These are phyloP conservation scores for Coptodon bakossiorum DNA, from an alignment of 2,113 vertebrate species.

Conservation along the genomic window DNA sequence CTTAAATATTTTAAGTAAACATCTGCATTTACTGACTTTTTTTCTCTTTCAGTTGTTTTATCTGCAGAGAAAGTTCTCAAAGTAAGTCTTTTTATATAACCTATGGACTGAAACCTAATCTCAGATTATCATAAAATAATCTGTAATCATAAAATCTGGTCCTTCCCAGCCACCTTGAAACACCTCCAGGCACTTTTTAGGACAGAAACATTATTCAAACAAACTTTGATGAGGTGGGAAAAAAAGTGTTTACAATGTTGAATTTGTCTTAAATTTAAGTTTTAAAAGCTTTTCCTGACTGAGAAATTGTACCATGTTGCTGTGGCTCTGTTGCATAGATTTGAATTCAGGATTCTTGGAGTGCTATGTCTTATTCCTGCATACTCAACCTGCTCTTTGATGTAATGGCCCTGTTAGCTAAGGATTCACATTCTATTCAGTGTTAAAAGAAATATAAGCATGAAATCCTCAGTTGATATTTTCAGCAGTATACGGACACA, in stretches of 20 bases:
- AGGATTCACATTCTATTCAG: background rate
- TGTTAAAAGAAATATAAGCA: background rate
- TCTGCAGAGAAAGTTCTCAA: slow-evolving; percentile 87
- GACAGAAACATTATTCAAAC: background rate
- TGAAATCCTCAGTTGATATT: background rate
- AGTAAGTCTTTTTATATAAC: slow-evolving; percentile 64
- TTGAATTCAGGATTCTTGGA: background rate
- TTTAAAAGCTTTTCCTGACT: background rate
- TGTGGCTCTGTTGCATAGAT: background rate
- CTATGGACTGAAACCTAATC: background rate
- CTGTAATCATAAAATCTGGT: background rate
- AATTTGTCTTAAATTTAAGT: background rate
- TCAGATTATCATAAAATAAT: background rate
- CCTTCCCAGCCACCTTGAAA: background rate
- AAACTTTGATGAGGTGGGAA: background rate
- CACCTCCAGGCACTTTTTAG: fast-evolving
- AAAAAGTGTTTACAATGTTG: background rate
- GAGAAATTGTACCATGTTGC: background rate
- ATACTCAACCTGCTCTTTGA: background rate
- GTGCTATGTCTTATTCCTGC: background rate
- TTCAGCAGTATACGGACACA: slow-evolving; percentile 22
- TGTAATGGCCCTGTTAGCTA: background rate
- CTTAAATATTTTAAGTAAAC: background rate
- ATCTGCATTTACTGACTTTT: background rate
- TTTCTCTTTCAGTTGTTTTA: slow-evolving; percentile 85